A percentile compares a stretch with the other conserved stretches of the same genome.
Conservation (phyloP, 2,797 vertebrate species). For the Sphenopsis melanotis region DNA sequence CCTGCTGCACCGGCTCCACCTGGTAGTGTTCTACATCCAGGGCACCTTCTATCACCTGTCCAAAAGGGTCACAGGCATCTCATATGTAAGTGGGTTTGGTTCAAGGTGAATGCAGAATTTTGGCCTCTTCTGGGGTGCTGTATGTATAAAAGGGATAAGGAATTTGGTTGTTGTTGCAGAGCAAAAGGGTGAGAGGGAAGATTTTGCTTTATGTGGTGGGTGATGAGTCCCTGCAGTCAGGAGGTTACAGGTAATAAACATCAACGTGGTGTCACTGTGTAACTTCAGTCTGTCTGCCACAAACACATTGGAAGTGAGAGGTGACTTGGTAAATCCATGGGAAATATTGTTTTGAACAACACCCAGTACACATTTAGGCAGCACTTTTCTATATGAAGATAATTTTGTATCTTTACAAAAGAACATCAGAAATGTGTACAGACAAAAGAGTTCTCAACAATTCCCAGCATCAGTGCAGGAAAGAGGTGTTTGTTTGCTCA, state of each 20-base stretch:
- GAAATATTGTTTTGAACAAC: not conserved
- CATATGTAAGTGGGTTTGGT: constrained; percentile 80
- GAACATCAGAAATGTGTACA: not conserved
- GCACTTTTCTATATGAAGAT: not conserved
- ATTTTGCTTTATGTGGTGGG: not conserved
- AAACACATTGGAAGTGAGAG: not conserved
- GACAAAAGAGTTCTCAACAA: not conserved
- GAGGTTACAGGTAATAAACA: not conserved
- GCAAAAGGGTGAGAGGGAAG: not conserved
- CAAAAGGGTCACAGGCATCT: constrained; percentile 82
- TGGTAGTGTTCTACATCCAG: constrained; percentile 86
- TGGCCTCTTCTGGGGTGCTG: not conserved
- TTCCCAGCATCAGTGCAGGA: not conserved
- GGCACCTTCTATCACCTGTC: constrained; percentile 88
- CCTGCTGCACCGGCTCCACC: constrained; percentile 82
- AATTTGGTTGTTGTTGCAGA: not conserved
- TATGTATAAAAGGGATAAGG: not conserved
- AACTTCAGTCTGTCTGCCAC: not conserved
- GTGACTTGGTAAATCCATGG: not conserved
- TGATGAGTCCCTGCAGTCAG: not conserved
- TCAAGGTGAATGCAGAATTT: not conserved
- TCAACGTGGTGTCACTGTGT: not conserved
- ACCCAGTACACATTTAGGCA: not conserved
- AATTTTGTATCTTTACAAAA: not conserved
- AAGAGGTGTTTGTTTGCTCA: not conserved